Evolutionary conservation across 2,888 invertebrate genomes (phyloP).

Genomic region (Eupithecia exiguata): DNA sequence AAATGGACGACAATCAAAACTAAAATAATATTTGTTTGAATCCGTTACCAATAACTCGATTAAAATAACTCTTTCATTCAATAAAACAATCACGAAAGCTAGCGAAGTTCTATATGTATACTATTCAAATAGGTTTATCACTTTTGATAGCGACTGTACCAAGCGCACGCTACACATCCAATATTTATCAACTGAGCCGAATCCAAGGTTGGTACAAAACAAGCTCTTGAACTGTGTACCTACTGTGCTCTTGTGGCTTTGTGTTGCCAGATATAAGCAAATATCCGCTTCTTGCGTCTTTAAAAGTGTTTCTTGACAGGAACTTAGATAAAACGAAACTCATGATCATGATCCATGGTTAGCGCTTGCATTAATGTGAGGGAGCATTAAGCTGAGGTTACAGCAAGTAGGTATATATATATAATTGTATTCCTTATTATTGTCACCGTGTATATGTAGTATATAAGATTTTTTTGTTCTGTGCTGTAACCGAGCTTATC

Average conservation of each 20-base stretch:
- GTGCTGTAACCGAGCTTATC: too few species aligned
- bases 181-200: slow-evolving; percentile 9
- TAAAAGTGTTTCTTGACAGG: too few species aligned
- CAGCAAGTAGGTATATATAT: too few species aligned
- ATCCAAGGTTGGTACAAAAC: slow-evolving; percentile 6
- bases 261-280: background rate
- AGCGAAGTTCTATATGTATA: background rate
- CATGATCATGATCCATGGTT: too few species aligned
- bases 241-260: background rate
- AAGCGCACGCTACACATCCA: slow-evolving; percentile 9
- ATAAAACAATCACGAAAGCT: background rate
- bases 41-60: background rate
- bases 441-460: too few species aligned
- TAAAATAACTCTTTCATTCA: background rate
- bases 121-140: background rate
- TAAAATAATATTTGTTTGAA: background rate
- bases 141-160: slow-evolving; percentile 2
- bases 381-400: too few species aligned
- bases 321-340: too few species aligned
- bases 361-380: too few species aligned
- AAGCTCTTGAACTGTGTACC: background rate
- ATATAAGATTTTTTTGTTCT: too few species aligned
- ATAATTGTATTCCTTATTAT: too few species aligned
- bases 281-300: background rate
- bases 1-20: background rate